Conservation (phyloP, 2,113 vertebrate genomes). For the Tinamus guttatus region DNA sequence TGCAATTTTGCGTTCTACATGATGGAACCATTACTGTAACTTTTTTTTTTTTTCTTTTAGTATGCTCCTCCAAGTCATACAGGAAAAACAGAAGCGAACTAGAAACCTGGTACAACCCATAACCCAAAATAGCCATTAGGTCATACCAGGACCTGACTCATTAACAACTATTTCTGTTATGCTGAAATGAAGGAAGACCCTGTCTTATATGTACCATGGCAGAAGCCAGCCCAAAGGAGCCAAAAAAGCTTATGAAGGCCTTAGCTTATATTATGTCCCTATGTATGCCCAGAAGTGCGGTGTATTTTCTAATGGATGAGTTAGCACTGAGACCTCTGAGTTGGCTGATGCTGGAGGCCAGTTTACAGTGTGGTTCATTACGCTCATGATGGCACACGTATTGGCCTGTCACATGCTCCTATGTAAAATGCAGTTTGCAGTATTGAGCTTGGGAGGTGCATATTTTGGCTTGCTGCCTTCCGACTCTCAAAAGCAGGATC, state of each 20-base stretch:
- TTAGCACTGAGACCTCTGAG: neutral
- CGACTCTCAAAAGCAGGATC: neutral
- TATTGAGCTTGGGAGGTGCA: neutral
- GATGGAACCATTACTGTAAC: neutral
- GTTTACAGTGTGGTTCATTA: neutral
- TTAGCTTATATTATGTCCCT: neutral
- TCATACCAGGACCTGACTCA: neutral
- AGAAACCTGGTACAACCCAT: neutral
- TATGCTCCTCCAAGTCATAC: neutral
- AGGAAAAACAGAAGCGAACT: neutral
- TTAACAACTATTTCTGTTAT: neutral
- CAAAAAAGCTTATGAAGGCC: neutral
- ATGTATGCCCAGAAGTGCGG: neutral
- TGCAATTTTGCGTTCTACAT: rapidly evolving
- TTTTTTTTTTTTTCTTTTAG: neutral
- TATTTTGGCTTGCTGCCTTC: neutral
- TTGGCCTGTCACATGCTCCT: rapidly evolving
- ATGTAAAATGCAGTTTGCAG: neutral
- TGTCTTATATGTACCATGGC: neutral
- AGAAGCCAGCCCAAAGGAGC: neutral
- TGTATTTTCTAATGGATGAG: neutral
- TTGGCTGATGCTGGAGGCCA: neutral
- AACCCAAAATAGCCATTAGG: neutral
- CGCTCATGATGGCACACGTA: rapidly evolving
- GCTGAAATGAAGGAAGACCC: neutral